These are phyloP conservation scores for Callochromis pleurospilus DNA, from an alignment of 2,113 vertebrate genomes.

Conservation along the genomic window DNA sequence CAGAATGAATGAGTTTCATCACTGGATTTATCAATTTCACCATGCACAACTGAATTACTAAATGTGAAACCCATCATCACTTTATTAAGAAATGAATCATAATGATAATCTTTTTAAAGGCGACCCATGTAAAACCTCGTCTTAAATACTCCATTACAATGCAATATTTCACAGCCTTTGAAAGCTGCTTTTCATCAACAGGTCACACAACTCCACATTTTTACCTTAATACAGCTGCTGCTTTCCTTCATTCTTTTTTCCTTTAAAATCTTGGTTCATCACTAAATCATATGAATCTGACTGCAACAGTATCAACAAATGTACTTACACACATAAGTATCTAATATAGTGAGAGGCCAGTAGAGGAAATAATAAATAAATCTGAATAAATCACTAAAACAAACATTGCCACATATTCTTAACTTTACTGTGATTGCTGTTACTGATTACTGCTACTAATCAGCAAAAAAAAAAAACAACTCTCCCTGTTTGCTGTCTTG, in stretches of 20 bases:
- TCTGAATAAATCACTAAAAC: not conserved
- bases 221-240: not conserved
- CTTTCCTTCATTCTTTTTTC: not conserved
- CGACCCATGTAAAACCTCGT: not conserved
- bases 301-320: not conserved
- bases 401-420: not conserved
- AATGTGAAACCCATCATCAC: slow-evolving; percentile 1
- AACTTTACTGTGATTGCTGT: not conserved
- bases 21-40: slow-evolving; percentile 3
- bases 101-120: slow-evolving; percentile 1
- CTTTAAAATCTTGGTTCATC: not conserved
- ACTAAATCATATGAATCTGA: not conserved
- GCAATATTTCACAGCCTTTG: not conserved
- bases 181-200: slow-evolving; percentile 11
- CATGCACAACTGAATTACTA: slow-evolving; percentile 17
- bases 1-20: not conserved
- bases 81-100: slow-evolving; percentile 19
- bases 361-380: not conserved
- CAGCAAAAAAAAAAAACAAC: not conserved
- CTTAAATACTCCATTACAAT: slow-evolving; percentile 1
- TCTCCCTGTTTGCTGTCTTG: not conserved
- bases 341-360: not conserved
- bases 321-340: not conserved
- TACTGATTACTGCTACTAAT: not conserved
- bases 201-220: slow-evolving; percentile 13